Percentiles rank a stretch among this genome's conserved stretches.
These are phyloP conservation scores for Rhopalosiphum nymphaeae DNA, from an alignment of 2,888 invertebrate species.

Conservation along the genomic window DNA sequence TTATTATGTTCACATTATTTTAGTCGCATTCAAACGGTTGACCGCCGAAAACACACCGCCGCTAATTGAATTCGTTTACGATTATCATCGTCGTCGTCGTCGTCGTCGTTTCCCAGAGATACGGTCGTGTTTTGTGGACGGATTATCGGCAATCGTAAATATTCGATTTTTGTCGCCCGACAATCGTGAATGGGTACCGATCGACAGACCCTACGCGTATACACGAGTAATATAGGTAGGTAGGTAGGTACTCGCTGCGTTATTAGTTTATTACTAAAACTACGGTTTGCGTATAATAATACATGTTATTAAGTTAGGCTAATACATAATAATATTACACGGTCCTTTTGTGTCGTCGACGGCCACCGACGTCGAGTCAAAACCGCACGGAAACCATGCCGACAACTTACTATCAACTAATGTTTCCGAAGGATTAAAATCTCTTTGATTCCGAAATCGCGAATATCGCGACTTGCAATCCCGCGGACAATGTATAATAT, in stretches of 20 bases:
- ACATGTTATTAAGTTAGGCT: background rate
- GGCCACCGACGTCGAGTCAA: conserved; percentile 44
- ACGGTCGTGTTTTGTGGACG: conserved; percentile 56
- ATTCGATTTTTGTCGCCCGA: conserved; percentile 54
- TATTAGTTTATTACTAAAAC: background rate
- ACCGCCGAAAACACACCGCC: conserved; percentile 49
- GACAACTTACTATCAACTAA: too few relatives aligned
- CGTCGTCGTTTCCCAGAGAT: conserved; percentile 31
- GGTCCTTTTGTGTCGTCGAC: conserved; percentile 21
- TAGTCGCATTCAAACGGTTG: conserved; percentile 25
- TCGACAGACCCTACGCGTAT: background rate
- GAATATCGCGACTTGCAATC: background rate
- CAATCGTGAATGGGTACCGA: conserved; percentile 1
- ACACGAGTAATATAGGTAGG: background rate
- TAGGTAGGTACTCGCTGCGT: background rate
- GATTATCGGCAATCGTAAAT: conserved; percentile 61
- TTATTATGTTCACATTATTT: conserved; percentile 15
- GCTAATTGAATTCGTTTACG: conserved; percentile 53
- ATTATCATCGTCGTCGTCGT: conserved; percentile 11
- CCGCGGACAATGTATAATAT: background rate
- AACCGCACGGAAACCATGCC: conserved; percentile 26
- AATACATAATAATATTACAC: background rate
- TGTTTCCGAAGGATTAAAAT: background rate
- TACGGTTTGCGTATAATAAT: background rate
- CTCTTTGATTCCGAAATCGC: background rate